These are phyloP conservation scores for Arizona elegans DNA, from an alignment of 2,113 vertebrate species.

Conservation along the genomic window DNA sequence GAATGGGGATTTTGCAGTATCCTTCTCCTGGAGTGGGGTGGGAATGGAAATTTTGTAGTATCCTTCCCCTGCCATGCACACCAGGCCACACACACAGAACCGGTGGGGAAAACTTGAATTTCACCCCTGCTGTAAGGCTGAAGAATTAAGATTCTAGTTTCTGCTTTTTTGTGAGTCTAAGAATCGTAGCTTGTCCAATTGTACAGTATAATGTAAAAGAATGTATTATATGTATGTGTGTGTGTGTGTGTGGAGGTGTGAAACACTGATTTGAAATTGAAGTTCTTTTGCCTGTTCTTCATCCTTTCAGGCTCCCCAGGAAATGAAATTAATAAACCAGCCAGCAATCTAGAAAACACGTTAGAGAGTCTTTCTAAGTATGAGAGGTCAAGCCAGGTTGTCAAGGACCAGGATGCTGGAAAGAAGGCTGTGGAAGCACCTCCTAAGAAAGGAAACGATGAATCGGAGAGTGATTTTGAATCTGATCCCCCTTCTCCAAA, in stretches of 20 bases:
- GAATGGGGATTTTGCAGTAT: too few species aligned
- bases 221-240: not conserved
- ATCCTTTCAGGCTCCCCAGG: conserved; percentile 73
- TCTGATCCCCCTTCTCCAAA: conserved; percentile 94
- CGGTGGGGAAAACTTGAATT: too few species aligned
- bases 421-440: conserved; percentile 63
- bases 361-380: conserved; percentile 40
- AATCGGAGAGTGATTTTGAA: conserved; percentile 96
- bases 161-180: not conserved
- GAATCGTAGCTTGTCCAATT: not conserved
- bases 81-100: too few species aligned
- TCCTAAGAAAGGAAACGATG: conserved; percentile 65
- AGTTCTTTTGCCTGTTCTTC: conserved; percentile 49
- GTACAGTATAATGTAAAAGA: too few species aligned
- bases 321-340: conserved; percentile 55
- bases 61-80: too few species aligned
- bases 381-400: conserved; percentile 54
- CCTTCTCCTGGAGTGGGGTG: too few species aligned
- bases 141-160: not conserved
- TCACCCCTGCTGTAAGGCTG: not conserved
- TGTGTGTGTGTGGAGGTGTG: not conserved
- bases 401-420: conserved; percentile 69
- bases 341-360: conserved; percentile 35
- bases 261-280: conserved; percentile 14
- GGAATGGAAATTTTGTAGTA: too few species aligned